phyloP scores from a whole-genome alignment of 2,113 vertebrate species.

The Dipodomys spectabilis region DNA sequence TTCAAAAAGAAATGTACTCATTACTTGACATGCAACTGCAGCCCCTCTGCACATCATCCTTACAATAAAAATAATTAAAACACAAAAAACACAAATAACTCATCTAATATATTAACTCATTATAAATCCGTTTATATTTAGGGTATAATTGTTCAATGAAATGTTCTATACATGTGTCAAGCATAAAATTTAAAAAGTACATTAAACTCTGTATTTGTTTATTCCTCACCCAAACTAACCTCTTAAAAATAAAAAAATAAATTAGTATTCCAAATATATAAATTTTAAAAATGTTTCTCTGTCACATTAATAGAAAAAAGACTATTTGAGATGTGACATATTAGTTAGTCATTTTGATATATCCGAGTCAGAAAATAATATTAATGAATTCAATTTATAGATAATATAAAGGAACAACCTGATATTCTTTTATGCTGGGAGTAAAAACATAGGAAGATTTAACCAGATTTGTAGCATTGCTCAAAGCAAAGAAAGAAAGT shows the following conservation, averaged over 20 bases:
- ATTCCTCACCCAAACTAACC: constrained; percentile 36
- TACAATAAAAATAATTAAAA: background rate
- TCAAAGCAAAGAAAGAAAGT: constrained; percentile 31
- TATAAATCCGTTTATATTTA: background rate
- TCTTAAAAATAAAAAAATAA: constrained; percentile 17
- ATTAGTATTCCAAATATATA: background rate
- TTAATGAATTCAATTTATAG: constrained; percentile 18
- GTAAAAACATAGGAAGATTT: background rate
- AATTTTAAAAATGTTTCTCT: constrained; percentile 41
- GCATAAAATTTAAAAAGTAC: background rate
- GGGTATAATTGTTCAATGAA: background rate
- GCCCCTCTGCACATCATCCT: background rate
- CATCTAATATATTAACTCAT: background rate
- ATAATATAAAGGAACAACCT: background rate
- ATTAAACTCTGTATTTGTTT: background rate
- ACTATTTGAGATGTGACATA: background rate
- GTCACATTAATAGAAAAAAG: constrained; percentile 20
- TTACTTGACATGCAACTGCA: background rate
- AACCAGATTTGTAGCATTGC: background rate
- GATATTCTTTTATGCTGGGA: background rate
- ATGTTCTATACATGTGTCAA: constrained; percentile 21
- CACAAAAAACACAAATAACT: background rate
- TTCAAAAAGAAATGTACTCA: too few relatives aligned
- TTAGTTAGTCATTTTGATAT: constrained; percentile 23
- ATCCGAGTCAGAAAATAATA: constrained; percentile 35